Base-by-base conservation (phyloP, 1,140 invertebrate species). In the Panulirus ornatus region DNA sequence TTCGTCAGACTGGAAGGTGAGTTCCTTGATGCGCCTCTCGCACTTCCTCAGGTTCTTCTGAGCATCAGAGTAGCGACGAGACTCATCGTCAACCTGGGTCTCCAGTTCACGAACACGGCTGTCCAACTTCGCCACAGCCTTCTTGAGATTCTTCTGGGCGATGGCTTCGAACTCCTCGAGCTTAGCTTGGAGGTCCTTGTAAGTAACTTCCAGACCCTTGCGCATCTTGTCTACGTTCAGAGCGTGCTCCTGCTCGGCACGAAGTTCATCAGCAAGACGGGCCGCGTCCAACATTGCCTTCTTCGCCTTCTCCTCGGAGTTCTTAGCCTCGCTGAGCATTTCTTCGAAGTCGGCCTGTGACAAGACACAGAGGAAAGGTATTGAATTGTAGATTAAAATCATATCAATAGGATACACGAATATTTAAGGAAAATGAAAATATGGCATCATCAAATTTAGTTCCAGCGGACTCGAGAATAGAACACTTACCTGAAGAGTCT, bases 111-210 rank as follows among this genome's bases (percentile, higher is more conserved):
- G 78, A 19, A 81, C 78, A 19, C 85, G 95, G 94, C 27, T 30
- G 44, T 92, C 91, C 54, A 92, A 54, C 93, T 95, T 96, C 92
- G 95, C 95, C 87, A 87, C 70, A 76, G 95, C 95, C 92, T 95
- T 96, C 82, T 92, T 92, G n/a, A 96, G 95, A n/a, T 93, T 93
- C 87, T 94, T 94, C 93, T 95, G 95, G 88, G 95, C 94, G 0
- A 94, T 94, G 40, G 93, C 93, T 85, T 94, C 93, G 54, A 94
- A 93, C 91, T 95, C 95, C 87, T 95, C 95, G 71, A 95, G 92
- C 86, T 95, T 95, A 88, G 96, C 95, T 91, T 95, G 95, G n/a
- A 96, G 93, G 92, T 96, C 95, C 78, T 58, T 81, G 78, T 81
- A 58, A 81, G 78, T 36, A 58, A 81, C 78, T 42, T 81, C 78